These are phyloP conservation scores for Oligia strigilis DNA, from an alignment of 2,888 invertebrate species.

Conservation along the genomic window DNA sequence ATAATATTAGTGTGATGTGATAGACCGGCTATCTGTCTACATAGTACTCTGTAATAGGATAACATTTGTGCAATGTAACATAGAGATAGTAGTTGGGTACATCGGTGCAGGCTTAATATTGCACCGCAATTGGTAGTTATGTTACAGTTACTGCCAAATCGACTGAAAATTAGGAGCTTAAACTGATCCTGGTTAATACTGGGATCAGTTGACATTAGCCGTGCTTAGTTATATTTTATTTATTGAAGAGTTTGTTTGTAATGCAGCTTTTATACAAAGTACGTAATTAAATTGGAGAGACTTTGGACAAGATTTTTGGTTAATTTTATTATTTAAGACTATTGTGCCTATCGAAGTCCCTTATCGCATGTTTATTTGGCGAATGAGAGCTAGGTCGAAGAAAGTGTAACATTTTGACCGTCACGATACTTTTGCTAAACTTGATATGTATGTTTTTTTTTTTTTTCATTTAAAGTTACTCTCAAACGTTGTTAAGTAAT, in stretches of 20 bases:
- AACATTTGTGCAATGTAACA: constrained; percentile 2
- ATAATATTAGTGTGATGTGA: too few species aligned
- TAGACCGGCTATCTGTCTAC: neutral
- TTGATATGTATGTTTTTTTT: too few species aligned
- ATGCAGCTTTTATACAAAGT: neutral
- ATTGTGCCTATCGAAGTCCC: neutral
- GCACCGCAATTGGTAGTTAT: constrained; percentile 22
- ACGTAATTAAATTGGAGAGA: neutral
- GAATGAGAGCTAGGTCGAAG: neutral
- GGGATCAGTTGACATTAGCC: constrained; percentile 15
- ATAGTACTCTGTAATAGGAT: constrained; percentile 4
- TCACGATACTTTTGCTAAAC: too few species aligned
- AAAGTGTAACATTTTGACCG: neutral
- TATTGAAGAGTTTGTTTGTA: constrained; percentile 3
- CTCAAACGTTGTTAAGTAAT: too few species aligned
- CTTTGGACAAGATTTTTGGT: neutral
- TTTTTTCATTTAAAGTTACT: too few species aligned
- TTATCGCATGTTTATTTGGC: neutral
- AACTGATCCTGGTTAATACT: constrained; percentile 14
- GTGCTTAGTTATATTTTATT: neutral
- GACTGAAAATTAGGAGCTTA: constrained; percentile 25
- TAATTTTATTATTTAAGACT: neutral
- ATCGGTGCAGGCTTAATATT: constrained; percentile 23
- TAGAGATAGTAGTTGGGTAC: constrained; percentile 6
- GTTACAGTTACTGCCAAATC: constrained; percentile 33